A percentile compares a stretch with the other conserved stretches of the same genome.
These are phyloP conservation scores for Hippocampus kuda DNA, from an alignment of 2,797 vertebrate genomes.

Conservation along the genomic window DNA sequence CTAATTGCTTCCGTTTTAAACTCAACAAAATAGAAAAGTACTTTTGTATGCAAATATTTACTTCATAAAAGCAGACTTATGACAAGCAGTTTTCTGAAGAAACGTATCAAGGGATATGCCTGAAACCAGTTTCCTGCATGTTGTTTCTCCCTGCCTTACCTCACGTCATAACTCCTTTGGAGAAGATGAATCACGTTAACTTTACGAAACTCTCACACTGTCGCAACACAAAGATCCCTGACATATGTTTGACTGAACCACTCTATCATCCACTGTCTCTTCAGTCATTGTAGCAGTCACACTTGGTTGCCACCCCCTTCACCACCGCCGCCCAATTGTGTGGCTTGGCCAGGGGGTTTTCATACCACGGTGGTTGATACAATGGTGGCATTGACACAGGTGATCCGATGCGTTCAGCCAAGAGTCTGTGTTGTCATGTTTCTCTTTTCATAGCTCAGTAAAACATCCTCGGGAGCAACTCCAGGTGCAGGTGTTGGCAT, in stretches of 20 bases:
- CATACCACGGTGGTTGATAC: slow-evolving; percentile 43
- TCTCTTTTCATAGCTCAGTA: slow-evolving; percentile 51
- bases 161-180: slow-evolving; percentile 17
- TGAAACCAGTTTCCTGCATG: slow-evolving; percentile 38
- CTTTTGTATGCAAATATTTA: neutral
- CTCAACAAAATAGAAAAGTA: neutral
- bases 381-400: slow-evolving; percentile 64
- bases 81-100: slow-evolving; percentile 16
- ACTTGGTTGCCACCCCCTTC: slow-evolving; percentile 48
- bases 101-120: slow-evolving; percentile 26
- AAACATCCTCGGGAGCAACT: slow-evolving; percentile 44
- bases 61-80: slow-evolving; percentile 14
- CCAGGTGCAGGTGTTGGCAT: slow-evolving; percentile 58
- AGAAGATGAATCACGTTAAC: slow-evolving; percentile 36
- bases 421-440: slow-evolving; percentile 40
- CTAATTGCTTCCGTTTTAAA: neutral
- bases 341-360: slow-evolving; percentile 41
- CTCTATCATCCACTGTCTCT: slow-evolving; percentile 44
- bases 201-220: slow-evolving; percentile 27
- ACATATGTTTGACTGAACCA: slow-evolving; percentile 47
- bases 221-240: slow-evolving; percentile 44
- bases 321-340: slow-evolving; percentile 44
- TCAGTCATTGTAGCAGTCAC: slow-evolving; percentile 55
- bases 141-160: neutral
- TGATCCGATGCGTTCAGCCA: slow-evolving; percentile 54